Evolutionary conservation across 2,888 invertebrate genomes (phyloP).

Genomic region (Mylabris sibirica): DNA sequence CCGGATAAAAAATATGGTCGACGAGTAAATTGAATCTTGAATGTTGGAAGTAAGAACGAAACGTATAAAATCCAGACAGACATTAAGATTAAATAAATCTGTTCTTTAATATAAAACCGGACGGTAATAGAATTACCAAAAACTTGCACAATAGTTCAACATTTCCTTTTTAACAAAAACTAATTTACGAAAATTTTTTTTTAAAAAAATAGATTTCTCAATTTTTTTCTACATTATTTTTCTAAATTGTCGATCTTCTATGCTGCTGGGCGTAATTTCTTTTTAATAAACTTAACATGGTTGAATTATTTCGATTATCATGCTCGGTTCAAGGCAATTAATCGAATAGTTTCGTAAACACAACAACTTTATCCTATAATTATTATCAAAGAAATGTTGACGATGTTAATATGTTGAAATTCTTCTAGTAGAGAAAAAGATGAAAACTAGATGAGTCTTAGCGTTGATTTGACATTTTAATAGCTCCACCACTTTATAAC

Average conservation of each 20-base stretch:
- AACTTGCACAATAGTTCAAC: background rate
- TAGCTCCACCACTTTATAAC: too few species aligned
- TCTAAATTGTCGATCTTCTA: background rate
- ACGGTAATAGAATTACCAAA: background rate
- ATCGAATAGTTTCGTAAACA: conserved; percentile 40
- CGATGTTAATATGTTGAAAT: conserved; percentile 1
- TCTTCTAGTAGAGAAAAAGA: background rate
- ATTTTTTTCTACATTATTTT: too few species aligned
- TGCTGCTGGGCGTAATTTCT: conserved; percentile 28
- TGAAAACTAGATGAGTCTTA: background rate
- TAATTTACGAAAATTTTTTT: too few species aligned
- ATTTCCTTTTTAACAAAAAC: background rate
- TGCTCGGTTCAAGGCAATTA: conserved; percentile 41
- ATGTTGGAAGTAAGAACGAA: background rate
- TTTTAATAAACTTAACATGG: conserved; percentile 29
- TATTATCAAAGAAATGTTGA: conserved; percentile 24
- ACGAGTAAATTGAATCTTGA: background rate
- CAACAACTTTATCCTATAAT: conserved; percentile 42
- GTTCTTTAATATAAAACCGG: background rate
- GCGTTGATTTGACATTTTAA: background rate
- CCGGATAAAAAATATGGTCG: conserved; percentile 1
- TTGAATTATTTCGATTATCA: conserved; percentile 35
- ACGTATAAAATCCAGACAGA: background rate
- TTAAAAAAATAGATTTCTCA: too few species aligned
- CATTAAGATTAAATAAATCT: conserved; percentile 7